Evolutionary conservation across 2,888 invertebrate genomes (phyloP), one percentile per base, ranked within the genome.

Genomic region (Dynastes maya): DNA sequence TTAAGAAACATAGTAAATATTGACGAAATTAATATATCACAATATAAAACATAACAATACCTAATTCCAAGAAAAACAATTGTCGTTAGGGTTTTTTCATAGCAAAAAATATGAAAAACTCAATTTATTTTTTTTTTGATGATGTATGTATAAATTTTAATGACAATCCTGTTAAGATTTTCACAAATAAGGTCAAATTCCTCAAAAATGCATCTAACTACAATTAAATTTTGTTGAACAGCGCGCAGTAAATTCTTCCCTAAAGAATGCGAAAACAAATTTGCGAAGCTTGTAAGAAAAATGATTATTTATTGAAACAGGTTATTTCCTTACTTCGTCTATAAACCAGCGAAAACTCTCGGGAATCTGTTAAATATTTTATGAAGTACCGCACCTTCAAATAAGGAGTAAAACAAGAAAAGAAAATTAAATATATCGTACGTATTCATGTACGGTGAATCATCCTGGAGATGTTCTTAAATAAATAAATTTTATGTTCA

Each of bases 361-460:
- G 27, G 51, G 49, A 13, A 27, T 49, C 51, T 49, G 51, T 51
- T 68, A 51, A 51, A 68, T 51, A 68, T 68, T 68, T 51, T 22
- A 68, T 68, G 13, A 27, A 13, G 13, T 5, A 9, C 29, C 22
- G 29, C 51, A 5, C 6, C 29, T 53, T 1, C 68, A 51, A 13
- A 13, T 29, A 49, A 16, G 27, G 16, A 45, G 27, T 6, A 51
- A 51, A 29, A 11, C 11, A 22, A 68, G 32, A 32, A 29, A 29
- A 32, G n/a, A 63, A 68, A 29, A 68, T 51, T 68, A 68, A 68
- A 68, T 11, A 51, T 51, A 22, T 53, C 68, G 29, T n/a, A 29
- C 16, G 49, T 51, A n/a, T 68, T 68, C 51, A 29, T 51, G 22
- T n/a, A 51, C 4, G 27, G 11, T 51, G 13, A 2, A 13, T 29